Percentiles rank a stretch among this genome's conserved stretches.
Evolutionary conservation across 2,888 invertebrate species (phyloP).

Genomic region (Drosophila anceps): DNA sequence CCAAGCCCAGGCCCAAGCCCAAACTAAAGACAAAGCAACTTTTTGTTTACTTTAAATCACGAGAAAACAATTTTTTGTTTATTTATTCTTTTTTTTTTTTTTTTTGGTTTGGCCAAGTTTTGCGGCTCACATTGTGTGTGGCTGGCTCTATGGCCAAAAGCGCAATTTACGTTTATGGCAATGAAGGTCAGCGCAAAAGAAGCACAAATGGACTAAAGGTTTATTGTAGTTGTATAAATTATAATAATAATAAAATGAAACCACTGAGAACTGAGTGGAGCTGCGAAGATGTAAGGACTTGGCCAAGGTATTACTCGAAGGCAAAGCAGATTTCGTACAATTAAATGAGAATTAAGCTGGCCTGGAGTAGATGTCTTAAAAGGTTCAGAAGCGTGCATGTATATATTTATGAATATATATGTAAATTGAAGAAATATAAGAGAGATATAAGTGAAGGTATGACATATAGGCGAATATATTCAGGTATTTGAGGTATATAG

Average conservation of each 20-base stretch:
- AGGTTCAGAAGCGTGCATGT: background rate
- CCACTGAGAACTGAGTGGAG: background rate
- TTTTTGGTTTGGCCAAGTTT: background rate
- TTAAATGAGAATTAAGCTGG: background rate
- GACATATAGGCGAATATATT: too few species aligned
- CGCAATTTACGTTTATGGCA: slow-evolving; percentile 1
- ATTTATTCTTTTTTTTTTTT: background rate
- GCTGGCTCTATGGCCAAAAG: background rate
- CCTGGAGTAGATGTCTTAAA: background rate
- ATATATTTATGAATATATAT: too few species aligned
- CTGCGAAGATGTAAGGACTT: too few species aligned
- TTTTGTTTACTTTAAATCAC: slow-evolving; percentile 19
- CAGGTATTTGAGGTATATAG: too few species aligned
- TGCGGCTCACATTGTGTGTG: background rate
- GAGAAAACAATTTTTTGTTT: background rate
- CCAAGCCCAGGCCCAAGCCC: background rate
- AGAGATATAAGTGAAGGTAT: too few species aligned
- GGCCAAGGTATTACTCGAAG: background rate
- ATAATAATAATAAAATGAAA: slow-evolving; percentile 9
- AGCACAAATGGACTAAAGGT: slow-evolving; percentile 4
- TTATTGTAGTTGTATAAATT: slow-evolving; percentile 10
- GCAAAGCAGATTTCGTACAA: background rate
- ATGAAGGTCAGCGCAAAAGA: slow-evolving; percentile 1
- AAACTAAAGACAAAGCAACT: slow-evolving; percentile 8
- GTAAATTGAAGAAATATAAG: too few species aligned